Base-by-base conservation (phyloP, 1,140 invertebrate species). In the Microvelia longipes region DNA sequence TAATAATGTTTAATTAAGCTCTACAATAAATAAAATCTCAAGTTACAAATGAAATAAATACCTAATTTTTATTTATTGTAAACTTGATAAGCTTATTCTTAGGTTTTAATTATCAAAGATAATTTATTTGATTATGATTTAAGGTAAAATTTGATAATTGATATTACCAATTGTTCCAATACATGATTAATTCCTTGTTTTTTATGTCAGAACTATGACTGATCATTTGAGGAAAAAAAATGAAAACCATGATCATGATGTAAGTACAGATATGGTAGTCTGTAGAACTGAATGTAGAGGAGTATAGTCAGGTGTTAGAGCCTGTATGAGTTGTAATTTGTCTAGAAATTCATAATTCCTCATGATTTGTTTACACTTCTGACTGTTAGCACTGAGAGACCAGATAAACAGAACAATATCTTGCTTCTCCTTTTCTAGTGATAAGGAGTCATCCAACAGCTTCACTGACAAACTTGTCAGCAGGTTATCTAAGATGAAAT, bases 301-400 rank as follows among this genome's bases (percentile, higher is more conserved):
- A 50, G 35, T 50, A 64, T 26, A 64, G 11, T 64, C 62, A 64
- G 62, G 62, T 15, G 24, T 25, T 25, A 64, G 24, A 24, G 62
- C 15, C 24, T 5, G 5, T 64, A 64, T 13, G 2, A 64, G 24
- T 35, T 69, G 74, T 15, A 82, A 69, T 69, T 76, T 75, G 2
- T 13, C 24, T 68, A 79, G 78, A 0, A 82, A 66, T n/a, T 77
- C 75, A 2, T 73, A 71, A 26, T 75, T 74, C 74, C 80, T 80
- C 1, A 82, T 75, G 61, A 77, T 70, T n/a, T 78, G 71, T 73
- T 82, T 82, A 25, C 77, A 79, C 70, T 78, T 79, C 72, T 81
- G 80, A 69, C 75, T 80, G 70, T 82, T 82, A 0, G 80, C 79
- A n/a, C 76, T 74, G 25, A 82, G 71, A 0, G 79, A 71, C 80